Percentiles rank a stretch among this genome's conserved stretches.
Conservation (phyloP, 1,140 invertebrate genomes). For the Diprion similis region DNA sequence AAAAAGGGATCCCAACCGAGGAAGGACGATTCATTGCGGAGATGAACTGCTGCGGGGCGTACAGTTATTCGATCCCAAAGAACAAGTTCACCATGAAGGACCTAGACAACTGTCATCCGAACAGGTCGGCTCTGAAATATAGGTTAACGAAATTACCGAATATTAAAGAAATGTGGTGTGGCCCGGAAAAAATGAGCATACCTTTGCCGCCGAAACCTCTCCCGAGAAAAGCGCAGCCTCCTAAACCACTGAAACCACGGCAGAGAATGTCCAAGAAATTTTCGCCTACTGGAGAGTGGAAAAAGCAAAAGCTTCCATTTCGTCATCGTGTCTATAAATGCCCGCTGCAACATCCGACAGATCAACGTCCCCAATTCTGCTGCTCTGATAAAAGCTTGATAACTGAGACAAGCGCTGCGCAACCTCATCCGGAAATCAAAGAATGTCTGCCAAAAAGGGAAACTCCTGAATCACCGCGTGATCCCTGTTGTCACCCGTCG, state of each 20-base stretch:
- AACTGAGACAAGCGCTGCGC: background rate
- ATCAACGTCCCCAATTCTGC: background rate
- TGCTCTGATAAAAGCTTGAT: background rate
- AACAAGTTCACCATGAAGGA: conserved; percentile 12
- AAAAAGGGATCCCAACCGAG: background rate
- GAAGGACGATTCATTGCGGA: background rate
- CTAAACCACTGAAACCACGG: background rate
- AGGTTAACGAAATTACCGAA: conserved; percentile 33
- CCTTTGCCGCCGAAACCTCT: conserved; percentile 10
- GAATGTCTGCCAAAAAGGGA: background rate
- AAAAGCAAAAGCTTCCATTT: conserved; percentile 21
- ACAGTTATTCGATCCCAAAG: background rate
- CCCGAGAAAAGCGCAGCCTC: conserved; percentile 4
- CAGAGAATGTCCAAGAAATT: background rate
- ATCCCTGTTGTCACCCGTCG: conserved; percentile 4
- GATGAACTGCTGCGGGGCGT: background rate
- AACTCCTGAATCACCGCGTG: background rate
- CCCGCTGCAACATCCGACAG: background rate
- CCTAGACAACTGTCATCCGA: conserved; percentile 22
- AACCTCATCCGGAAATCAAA: background rate
- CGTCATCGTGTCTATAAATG: conserved; percentile 19
- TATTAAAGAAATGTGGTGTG: conserved; percentile 25
- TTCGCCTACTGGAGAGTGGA: conserved; percentile 5
- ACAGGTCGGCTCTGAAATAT: conserved; percentile 32
- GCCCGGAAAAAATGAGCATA: background rate